Conservation (phyloP, 2,113 vertebrate species). For the Psittacus erithacus region DNA sequence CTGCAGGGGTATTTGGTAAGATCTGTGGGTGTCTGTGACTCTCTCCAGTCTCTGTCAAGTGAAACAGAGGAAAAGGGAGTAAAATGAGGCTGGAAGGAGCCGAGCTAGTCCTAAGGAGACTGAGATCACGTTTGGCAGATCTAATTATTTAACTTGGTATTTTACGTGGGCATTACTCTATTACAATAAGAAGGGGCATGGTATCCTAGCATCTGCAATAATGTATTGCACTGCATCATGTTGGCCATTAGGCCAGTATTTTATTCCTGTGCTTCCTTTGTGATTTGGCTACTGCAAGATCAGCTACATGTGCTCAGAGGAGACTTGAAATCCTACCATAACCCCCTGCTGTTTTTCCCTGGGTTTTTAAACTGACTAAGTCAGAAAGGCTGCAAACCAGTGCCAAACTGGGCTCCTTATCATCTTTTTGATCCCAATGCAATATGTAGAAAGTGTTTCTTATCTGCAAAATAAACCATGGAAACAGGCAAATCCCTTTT, state of each 20-base stretch:
- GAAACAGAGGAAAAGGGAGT: neutral
- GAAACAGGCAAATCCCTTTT: neutral
- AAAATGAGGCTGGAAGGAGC: neutral
- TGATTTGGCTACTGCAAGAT: neutral
- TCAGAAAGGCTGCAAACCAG: neutral
- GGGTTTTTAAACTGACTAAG: neutral
- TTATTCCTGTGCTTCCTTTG: neutral
- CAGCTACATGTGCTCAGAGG: neutral
- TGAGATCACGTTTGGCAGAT: neutral
- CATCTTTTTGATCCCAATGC: neutral
- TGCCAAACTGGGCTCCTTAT: neutral
- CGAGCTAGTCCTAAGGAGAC: neutral
- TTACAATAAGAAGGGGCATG: neutral
- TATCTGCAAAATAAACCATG: neutral
- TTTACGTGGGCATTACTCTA: neutral
- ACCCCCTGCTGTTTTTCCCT: neutral
- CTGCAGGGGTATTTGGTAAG: neutral
- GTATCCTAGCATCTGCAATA: neutral
- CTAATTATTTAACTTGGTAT: neutral
- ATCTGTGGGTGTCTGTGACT: constrained; percentile 42
- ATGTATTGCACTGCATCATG: neutral
- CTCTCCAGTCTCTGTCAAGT: constrained; percentile 49
- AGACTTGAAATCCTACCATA: neutral
- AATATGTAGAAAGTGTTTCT: neutral
- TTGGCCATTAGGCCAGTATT: neutral